These are phyloP conservation scores for Lottia scabra DNA, from an alignment of 2,888 invertebrate species.

Conservation along the genomic window DNA sequence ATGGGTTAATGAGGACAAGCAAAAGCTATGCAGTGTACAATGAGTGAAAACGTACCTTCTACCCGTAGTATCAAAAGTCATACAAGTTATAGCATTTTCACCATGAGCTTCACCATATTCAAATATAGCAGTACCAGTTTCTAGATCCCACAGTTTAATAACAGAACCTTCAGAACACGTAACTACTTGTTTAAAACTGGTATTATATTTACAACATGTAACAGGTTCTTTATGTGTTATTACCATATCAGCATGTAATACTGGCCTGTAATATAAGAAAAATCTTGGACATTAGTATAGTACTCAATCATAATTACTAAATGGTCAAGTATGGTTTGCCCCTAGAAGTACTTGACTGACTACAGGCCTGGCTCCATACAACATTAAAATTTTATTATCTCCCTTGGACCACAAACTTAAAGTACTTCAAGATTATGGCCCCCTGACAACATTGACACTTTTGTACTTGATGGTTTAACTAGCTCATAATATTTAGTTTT, in stretches of 20 bases:
- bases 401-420: too few species aligned
- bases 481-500: too few species aligned
- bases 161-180: slow-evolving; percentile 68
- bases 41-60: slow-evolving; percentile 56
- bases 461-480: too few species aligned
- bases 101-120: slow-evolving; percentile 68
- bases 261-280: slow-evolving; percentile 47
- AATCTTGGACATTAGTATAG: neutral
- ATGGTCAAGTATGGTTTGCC: too few species aligned
- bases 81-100: slow-evolving; percentile 67
- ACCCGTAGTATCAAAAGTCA: slow-evolving; percentile 68
- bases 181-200: slow-evolving; percentile 67
- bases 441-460: too few species aligned
- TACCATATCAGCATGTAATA: slow-evolving; percentile 64
- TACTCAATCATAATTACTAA: too few species aligned
- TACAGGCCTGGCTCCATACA: too few species aligned
- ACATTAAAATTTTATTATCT: too few species aligned
- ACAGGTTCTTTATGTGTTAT: slow-evolving; percentile 68
- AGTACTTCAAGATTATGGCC: too few species aligned
- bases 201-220: slow-evolving; percentile 65
- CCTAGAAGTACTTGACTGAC: too few species aligned
- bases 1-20: too few species aligned
- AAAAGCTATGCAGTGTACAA: too few species aligned
- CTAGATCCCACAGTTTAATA: slow-evolving; percentile 69
- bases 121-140: slow-evolving; percentile 67